Base-by-base conservation (phyloP, 2,113 vertebrate genomes). In the Urocolius indicus region DNA sequence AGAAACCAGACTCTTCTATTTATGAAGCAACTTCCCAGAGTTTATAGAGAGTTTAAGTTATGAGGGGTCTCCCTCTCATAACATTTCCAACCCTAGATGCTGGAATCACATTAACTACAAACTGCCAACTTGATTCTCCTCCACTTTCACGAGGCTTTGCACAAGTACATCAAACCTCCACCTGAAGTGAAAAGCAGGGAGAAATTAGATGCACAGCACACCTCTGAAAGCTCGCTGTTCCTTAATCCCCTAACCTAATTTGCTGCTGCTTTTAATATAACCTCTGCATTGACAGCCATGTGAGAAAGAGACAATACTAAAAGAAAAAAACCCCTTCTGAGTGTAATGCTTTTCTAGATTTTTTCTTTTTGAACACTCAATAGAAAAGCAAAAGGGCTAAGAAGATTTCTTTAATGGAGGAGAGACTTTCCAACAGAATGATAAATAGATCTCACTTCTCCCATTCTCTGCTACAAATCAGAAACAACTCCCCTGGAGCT, bases 361-460 rank as follows among this genome's bases (percentile, higher is more conserved):
- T 90, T 34, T 84, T 62, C n/a, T 77, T 87, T 86, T 80, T 93
- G 89, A 84, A 88, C 78, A 48, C 63, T 93, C 90, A 61, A 48
- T 91, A 57, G 80, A 87, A 94, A 84, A 86, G 92, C n/a, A 55
- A 74, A 91, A 46, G 61, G 62, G 71, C 88, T 38, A 86, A 92
- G 65, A 41, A 89, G 78, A 91, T 76, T 74, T 49, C 72, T 59
- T 71, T 89, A 66, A 76, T 57, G 74, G 36, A 36, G 76, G 75
- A 73, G 41, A 84, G 80, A 43, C 84, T 89, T 89, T 94, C 90
- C 49, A 79, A 26, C 32, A 48, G 91, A 58, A 80, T 89, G 62
- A 86, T 89, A 86, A 91, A 83, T 59, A 52, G 80, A 84, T 73
- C 76, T 91, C 72, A 13, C 86, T 87, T 90, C 29, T 84, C 73